Evolutionary conservation across 2,888 invertebrate species (phyloP).

Genomic region (Uropetala carovei): DNA sequence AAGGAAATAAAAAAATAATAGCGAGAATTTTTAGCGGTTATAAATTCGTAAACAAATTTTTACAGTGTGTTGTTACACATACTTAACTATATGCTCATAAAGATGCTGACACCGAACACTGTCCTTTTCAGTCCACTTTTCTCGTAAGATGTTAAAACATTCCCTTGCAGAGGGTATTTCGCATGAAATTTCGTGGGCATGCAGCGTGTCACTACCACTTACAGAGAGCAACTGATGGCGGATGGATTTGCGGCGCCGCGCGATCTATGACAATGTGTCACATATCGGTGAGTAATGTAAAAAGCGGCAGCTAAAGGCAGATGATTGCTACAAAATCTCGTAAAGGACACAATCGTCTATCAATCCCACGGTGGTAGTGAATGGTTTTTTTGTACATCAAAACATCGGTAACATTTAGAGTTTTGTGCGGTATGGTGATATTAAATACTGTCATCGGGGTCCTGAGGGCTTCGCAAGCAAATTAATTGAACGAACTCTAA

Average conservation of each 20-base stretch:
- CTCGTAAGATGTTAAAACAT: not conserved
- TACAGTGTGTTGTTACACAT: not conserved
- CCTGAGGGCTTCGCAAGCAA: not conserved
- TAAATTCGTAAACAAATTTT: not conserved
- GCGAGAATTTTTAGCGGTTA: not conserved
- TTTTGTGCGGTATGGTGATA: not conserved
- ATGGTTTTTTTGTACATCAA: conserved; percentile 9
- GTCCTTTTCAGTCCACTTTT: not conserved
- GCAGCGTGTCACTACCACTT: not conserved
- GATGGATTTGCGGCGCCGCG: not conserved
- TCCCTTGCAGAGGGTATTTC: not conserved
- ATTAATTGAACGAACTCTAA: not conserved
- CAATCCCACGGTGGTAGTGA: not conserved
- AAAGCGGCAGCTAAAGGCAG: not conserved
- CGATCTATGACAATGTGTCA: not conserved
- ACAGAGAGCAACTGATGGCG: not conserved
- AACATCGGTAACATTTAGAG: not conserved
- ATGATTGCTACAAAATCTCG: not conserved
- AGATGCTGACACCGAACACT: not conserved
- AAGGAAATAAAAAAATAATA: not conserved
- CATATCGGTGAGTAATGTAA: not conserved
- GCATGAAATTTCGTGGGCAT: not conserved
- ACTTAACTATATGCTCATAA: not conserved
- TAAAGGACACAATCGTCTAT: not conserved
- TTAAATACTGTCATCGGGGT: not conserved